These are phyloP conservation scores for Sicus ferrugineus DNA, from an alignment of 2,888 invertebrate species.

Conservation along the genomic window DNA sequence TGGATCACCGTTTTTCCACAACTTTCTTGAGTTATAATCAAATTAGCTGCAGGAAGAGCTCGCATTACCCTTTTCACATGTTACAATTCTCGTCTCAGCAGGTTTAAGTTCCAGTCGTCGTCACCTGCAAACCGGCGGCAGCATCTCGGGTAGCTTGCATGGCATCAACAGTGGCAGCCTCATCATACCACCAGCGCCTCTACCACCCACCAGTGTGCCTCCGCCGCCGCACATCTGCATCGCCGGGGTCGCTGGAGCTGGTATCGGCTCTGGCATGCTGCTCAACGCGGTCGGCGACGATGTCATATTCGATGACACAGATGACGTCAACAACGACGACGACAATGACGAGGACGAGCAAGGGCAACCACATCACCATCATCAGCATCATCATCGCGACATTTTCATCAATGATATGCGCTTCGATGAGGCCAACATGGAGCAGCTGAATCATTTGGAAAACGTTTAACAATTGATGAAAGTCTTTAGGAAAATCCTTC, in stretches of 20 bases:
- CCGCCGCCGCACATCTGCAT: constrained; percentile 65
- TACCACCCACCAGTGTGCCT: constrained; percentile 64
- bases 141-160: constrained; percentile 64
- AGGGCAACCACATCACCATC: constrained; percentile 41
- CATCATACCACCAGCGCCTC: constrained; percentile 64
- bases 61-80: too few relatives aligned
- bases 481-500: constrained; percentile 3
- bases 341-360: constrained; percentile 37
- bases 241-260: constrained; percentile 53
- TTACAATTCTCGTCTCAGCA: constrained; percentile 39
- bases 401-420: constrained; percentile 62
- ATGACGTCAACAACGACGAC: constrained; percentile 55
- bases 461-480: constrained; percentile 59
- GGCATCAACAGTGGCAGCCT: constrained; percentile 63
- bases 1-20: too few relatives aligned
- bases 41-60: too few relatives aligned
- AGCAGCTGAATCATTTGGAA: constrained; percentile 61
- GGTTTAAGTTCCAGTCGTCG: constrained; percentile 65
- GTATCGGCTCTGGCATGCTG: constrained; percentile 55
- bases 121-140: constrained; percentile 64
- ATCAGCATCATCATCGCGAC: constrained; percentile 46
- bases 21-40: too few relatives aligned
- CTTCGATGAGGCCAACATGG: constrained; percentile 56
- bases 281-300: constrained; percentile 46
- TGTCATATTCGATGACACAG: constrained; percentile 50